Conservation (phyloP, 2,797 vertebrate species). For the Hylomyscus alleni region DNA sequence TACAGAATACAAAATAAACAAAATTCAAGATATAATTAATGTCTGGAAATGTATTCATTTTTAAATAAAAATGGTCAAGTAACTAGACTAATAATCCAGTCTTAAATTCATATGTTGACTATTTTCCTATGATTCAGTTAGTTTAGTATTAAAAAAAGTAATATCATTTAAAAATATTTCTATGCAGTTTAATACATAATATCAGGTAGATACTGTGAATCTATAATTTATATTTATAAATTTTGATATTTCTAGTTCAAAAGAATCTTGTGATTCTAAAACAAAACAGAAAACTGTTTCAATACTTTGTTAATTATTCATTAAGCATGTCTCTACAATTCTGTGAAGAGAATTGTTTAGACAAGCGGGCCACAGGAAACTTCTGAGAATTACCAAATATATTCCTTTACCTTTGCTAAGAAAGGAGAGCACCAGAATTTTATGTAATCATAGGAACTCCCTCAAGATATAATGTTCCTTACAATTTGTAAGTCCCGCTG, state of each 20-base stretch:
- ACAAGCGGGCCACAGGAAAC: not conserved
- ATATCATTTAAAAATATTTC: not conserved
- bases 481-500: constrained; percentile 4
- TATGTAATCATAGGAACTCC: not conserved
- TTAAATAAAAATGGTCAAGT: constrained; percentile 25
- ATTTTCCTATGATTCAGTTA: not conserved
- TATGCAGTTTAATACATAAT: not conserved
- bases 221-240: constrained; percentile 27
- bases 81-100: not conserved
- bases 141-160: constrained; percentile 51
- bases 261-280: constrained; percentile 12
- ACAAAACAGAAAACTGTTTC: not conserved
- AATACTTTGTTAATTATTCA: constrained; percentile 20
- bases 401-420: not conserved
- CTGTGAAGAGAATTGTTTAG: not conserved
- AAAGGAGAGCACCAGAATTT: not conserved
- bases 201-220: not conserved
- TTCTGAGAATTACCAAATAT: not conserved
- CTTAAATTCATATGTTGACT: not conserved
- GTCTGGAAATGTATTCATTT: not conserved
- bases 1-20: not conserved
- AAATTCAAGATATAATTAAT: constrained; percentile 1
- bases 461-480: not conserved
- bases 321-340: not conserved
- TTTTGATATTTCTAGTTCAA: constrained; percentile 44